These are phyloP conservation scores for Apis cerana DNA, from an alignment of 1,140 invertebrate species.

Conservation along the genomic window DNA sequence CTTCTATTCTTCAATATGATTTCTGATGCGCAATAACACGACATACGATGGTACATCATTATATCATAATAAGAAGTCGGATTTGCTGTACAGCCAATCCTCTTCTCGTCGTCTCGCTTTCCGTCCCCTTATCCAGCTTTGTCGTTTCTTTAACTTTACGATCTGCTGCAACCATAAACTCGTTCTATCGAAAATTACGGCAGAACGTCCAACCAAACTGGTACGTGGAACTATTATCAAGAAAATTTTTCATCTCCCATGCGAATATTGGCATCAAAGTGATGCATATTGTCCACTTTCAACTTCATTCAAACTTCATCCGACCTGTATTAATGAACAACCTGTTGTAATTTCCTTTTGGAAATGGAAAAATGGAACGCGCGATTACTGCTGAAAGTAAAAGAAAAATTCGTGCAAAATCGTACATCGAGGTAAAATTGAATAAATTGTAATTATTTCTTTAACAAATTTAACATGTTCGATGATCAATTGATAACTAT, in stretches of 20 bases:
- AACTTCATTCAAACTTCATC: not conserved
- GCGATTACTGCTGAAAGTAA: too few relatives aligned
- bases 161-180: constrained; percentile 68
- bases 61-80: constrained; percentile 25
- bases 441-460: too few relatives aligned
- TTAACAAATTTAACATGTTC: too few relatives aligned
- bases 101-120: constrained; percentile 19
- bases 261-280: constrained; percentile 29
- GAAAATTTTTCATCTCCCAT: constrained; percentile 12
- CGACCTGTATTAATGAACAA: not conserved
- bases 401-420: too few relatives aligned
- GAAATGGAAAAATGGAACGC: not conserved
- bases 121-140: constrained; percentile 24
- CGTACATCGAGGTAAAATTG: too few relatives aligned
- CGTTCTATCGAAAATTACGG: constrained; percentile 75
- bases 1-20: constrained; percentile 15
- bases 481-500: too few relatives aligned
- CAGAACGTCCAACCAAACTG: constrained; percentile 54
- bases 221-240: constrained; percentile 8
- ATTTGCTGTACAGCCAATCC: constrained; percentile 20
- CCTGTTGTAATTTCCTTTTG: not conserved
- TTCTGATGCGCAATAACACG: not conserved
- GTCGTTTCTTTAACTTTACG: constrained; percentile 63
- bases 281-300: constrained; percentile 8
- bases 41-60: not conserved